These are phyloP conservation scores for Meganola albula DNA, from an alignment of 2,888 invertebrate species.

Conservation along the genomic window DNA sequence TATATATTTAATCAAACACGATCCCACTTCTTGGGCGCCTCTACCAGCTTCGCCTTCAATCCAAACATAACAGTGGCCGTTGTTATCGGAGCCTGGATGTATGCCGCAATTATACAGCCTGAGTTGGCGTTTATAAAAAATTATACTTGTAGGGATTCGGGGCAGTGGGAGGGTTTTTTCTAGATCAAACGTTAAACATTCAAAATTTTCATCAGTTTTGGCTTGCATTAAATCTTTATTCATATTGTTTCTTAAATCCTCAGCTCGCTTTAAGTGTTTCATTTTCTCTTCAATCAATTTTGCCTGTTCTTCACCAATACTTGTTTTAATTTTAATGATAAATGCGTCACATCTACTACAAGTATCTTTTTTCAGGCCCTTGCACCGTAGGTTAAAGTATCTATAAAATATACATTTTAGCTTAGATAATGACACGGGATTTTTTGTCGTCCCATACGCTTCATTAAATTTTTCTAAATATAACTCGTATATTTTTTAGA, in stretches of 20 bases:
- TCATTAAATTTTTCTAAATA: slow-evolving; percentile 12
- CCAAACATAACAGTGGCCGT: slow-evolving; percentile 11
- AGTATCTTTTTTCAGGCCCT: slow-evolving; percentile 12
- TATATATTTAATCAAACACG: slow-evolving; percentile 11
- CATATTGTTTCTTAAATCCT: slow-evolving; percentile 14
- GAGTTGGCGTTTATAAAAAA: slow-evolving; percentile 6
- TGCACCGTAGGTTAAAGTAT: slow-evolving; percentile 16
- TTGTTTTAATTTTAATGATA: slow-evolving; percentile 8
- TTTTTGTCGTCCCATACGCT: slow-evolving; percentile 7
- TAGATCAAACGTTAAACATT: slow-evolving; percentile 13
- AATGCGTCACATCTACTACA: slow-evolving; percentile 14
- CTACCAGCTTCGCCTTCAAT: slow-evolving; percentile 16
- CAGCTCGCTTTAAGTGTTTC: slow-evolving; percentile 12
- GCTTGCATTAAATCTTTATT: slow-evolving; percentile 11
- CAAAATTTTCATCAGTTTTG: slow-evolving; percentile 12
- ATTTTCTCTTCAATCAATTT: slow-evolving; percentile 9
- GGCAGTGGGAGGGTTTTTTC: slow-evolving; percentile 13
- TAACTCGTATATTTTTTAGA: slow-evolving; percentile 15
- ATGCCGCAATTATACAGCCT: slow-evolving; percentile 11
- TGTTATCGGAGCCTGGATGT: slow-evolving; percentile 11
- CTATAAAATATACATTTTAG: slow-evolving; percentile 14
- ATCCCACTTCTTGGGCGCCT: slow-evolving; percentile 10
- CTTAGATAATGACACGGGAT: slow-evolving; percentile 11
- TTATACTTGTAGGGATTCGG: slow-evolving; percentile 7
- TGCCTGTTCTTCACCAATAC: slow-evolving; percentile 6